Conservation (phyloP, 2,888 invertebrate genomes). For the Gymnocheta viridis region DNA sequence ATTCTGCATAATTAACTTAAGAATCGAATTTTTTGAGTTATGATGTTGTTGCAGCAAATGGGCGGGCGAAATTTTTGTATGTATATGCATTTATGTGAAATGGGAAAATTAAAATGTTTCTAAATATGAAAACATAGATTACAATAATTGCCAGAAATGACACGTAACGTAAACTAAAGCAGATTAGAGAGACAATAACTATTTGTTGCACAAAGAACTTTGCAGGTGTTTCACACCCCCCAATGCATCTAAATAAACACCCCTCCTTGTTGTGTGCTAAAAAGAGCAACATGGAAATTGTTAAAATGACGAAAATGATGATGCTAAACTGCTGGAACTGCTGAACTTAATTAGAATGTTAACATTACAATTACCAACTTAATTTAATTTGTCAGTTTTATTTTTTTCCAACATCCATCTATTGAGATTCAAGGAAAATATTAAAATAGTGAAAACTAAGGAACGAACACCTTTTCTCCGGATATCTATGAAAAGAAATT, state of each 20-base stretch:
- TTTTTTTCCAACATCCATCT: not conserved
- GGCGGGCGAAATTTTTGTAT: no score
- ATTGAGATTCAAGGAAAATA: not conserved
- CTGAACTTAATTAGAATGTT: constrained; percentile 47
- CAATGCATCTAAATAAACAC: not conserved
- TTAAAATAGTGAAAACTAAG: not conserved
- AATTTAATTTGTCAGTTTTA: constrained; percentile 13
- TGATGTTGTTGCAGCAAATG: no score
- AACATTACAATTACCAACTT: constrained; percentile 22
- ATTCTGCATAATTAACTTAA: no score
- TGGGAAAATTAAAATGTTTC: constrained; percentile 24
- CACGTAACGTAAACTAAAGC: constrained; percentile 66
- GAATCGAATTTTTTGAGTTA: no score
- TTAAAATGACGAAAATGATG: constrained; percentile 23
- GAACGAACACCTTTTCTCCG: not conserved
- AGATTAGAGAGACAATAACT: constrained; percentile 51
- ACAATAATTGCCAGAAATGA: constrained; percentile 64
- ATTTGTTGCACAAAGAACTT: constrained; percentile 12
- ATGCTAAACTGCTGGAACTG: constrained; percentile 3
- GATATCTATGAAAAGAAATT: not conserved
- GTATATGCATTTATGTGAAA: not conserved
- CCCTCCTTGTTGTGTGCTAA: not conserved
- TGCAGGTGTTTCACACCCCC: constrained; percentile 20
- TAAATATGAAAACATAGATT: constrained; percentile 46
- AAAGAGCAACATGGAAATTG: not conserved